Conservation (phyloP, 1,140 invertebrate species). For the Hypsibius dujardini region DNA sequence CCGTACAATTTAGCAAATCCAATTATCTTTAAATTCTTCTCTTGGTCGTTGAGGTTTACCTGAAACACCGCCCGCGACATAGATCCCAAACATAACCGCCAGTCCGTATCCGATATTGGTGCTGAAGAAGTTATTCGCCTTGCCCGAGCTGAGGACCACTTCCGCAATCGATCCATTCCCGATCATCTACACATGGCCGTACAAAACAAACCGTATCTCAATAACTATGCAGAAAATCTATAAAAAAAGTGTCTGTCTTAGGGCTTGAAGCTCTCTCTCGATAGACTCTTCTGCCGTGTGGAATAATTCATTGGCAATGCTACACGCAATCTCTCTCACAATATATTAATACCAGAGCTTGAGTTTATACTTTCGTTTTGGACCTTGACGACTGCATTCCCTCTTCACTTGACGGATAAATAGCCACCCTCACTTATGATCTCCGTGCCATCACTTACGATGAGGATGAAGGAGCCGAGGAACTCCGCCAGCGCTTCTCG, state of each 20-base stretch:
- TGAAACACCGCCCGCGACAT: conserved; percentile 30
- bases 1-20: not conserved
- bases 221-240: not conserved
- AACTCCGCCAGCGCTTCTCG: conserved; percentile 36
- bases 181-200: not conserved
- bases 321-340: no score
- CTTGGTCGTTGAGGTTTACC: conserved; percentile 25
- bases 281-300: no score
- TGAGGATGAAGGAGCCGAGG: conserved; percentile 37
- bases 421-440: no score
- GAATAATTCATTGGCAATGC: no score
- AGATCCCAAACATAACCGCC: conserved; percentile 33
- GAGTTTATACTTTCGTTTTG: no score
- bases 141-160: conserved; percentile 4
- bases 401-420: not conserved
- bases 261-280: no score
- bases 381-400: not conserved
- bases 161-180: not conserved
- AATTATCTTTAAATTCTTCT: conserved; percentile 13
- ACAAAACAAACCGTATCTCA: not conserved
- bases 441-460: conserved; percentile 30
- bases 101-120: conserved; percentile 27
- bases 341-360: no score
- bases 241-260: no score
- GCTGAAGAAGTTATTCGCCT: conserved; percentile 1